Evolutionary conservation across 2,113 vertebrate genomes (phyloP), one percentile per base, ranked within the genome.

Genomic region (Trogon melanurus): DNA sequence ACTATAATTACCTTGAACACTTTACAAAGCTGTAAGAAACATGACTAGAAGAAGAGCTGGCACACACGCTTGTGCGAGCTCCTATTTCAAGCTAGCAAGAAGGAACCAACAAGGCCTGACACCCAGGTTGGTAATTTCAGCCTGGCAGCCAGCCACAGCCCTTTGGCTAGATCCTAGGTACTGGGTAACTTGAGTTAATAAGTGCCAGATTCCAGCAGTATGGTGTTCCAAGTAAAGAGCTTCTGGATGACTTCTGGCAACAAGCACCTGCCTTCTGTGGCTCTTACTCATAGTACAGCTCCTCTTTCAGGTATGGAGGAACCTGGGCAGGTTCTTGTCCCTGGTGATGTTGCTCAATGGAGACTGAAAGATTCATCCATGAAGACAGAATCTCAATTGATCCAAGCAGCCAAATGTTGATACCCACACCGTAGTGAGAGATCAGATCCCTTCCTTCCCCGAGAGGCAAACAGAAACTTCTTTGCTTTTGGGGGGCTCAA

Each of bases 151-250:
- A 92, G 92, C 92, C 93, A 96, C 85, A 72, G 75, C 61, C 79
- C 85, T 86, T 93, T 88, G 85, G 75, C 79, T 84, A 79, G 81
- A 95, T 79, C 66, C 57, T 89, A 91, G 93, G 75, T 92, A 88
- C 94, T 34, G 48, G 78, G 72, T 91, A 94, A 95, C 85, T 64
- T 0, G 78, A 97, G 96, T 97, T 97, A 97, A 95, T 96, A 85
- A 95, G 80, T 96, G 89, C 89, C 93, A 94, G 91, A 92, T 92
- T 92, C 91, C 95, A 91, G 76, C 86, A 93, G 53, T 51, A 79
- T 1, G 1, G 45, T 71, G 57, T 91, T 84, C 53, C 7, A 6
- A 84, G 54, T 48, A 57, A 1, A 64, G 57, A 83, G 65, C 30
- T 93, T 56, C 82, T 70, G 60, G 62, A 60, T 1, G 3, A 93